phyloP scores from a whole-genome alignment of 2,113 vertebrate genomes.

The Struthidea cinerea region DNA sequence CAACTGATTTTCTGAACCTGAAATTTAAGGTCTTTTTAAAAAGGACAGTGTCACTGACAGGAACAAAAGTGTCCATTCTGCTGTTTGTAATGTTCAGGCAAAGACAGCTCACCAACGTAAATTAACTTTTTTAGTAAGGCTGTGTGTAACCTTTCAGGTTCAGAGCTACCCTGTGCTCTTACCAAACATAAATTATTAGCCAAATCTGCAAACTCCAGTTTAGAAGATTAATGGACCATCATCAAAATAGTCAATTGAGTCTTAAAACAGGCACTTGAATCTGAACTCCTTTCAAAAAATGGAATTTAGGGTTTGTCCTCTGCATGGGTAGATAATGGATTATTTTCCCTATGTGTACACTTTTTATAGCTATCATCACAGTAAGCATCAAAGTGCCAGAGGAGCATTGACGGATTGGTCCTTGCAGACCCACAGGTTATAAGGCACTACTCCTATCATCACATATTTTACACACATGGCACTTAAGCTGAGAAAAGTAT shows the following conservation, averaged over 20 bases:
- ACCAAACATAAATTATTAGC: neutral
- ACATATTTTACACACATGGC: constrained; percentile 15
- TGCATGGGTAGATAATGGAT: neutral
- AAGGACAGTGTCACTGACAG: neutral
- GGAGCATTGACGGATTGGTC: neutral
- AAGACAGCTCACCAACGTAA: neutral
- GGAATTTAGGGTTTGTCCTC: neutral
- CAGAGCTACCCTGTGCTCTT: neutral
- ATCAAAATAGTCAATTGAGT: neutral
- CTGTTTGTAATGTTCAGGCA: neutral
- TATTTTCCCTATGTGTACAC: neutral
- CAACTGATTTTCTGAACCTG: neutral
- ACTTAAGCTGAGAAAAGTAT: constrained; percentile 20
- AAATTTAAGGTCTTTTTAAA: neutral
- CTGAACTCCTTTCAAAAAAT: neutral
- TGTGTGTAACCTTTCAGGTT: neutral
- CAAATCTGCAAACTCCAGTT: neutral
- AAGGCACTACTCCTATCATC: constrained; percentile 1
- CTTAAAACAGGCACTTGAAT: neutral
- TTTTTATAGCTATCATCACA: constrained; percentile 21
- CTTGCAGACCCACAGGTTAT: neutral
- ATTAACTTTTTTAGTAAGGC: neutral
- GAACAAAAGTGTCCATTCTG: neutral
- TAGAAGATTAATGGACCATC: constrained; percentile 19
- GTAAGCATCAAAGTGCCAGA: neutral